phyloP scores from a whole-genome alignment of 2,113 vertebrate genomes.

The Gymnobelideus leadbeateri region DNA sequence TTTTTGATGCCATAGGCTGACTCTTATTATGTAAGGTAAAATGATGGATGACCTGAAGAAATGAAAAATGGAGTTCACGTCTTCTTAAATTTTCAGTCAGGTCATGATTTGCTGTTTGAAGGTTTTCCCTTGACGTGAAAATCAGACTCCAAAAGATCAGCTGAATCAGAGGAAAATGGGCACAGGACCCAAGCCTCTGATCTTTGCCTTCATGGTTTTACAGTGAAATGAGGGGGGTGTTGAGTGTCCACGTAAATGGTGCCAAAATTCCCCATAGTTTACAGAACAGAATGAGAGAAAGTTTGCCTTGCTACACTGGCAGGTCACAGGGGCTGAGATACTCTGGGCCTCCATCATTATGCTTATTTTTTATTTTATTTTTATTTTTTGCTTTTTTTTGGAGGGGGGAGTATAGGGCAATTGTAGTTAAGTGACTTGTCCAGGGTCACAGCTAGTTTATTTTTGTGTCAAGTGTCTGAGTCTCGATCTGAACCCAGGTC shows the following conservation, averaged over 20 bases:
- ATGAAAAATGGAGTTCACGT: constrained; percentile 9
- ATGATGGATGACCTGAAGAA: constrained; percentile 33
- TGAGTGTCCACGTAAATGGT: constrained; percentile 14
- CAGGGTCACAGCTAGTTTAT: no score
- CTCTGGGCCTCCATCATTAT: constrained; percentile 24
- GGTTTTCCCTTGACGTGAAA: constrained; percentile 19
- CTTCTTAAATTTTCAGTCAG: not conserved
- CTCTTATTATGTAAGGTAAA: constrained; percentile 47
- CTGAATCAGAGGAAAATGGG: constrained; percentile 20
- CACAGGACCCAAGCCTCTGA: not conserved
- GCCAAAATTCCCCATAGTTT: not conserved
- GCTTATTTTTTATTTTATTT: no score
- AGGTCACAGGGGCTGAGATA: constrained; percentile 8
- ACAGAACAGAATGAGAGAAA: not conserved
- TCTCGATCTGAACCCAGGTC: no score
- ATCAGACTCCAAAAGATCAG: not conserved
- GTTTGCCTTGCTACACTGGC: not conserved
- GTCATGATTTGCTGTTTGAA: constrained; percentile 25
- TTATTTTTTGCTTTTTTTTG: no score
- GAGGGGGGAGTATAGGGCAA: no score
- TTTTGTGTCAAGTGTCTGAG: no score
- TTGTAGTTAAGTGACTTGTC: no score
- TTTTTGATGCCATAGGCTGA: constrained; percentile 1
- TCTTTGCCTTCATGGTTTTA: constrained; percentile 16
- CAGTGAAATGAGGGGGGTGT: constrained; percentile 16